phyloP scores from a whole-genome alignment of 2,797 vertebrate species.

The Anguilla marmorata region DNA sequence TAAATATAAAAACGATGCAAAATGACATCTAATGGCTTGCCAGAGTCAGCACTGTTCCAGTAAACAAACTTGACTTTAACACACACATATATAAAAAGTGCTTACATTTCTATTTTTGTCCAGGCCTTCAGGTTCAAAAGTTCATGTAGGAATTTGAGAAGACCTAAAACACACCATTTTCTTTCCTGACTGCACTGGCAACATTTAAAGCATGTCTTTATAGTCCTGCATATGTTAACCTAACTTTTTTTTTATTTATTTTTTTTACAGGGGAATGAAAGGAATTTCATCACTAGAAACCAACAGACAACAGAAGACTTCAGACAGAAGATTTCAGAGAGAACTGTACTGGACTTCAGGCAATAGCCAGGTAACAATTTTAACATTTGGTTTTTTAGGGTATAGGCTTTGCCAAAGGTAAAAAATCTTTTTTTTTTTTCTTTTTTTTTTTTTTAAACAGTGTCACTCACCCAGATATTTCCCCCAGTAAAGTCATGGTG shows the following conservation, averaged over 20 bases:
- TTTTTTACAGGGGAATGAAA: background rate
- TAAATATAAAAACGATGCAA: background rate
- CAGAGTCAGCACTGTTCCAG: background rate
- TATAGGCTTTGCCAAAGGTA: background rate
- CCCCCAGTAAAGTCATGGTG: background rate
- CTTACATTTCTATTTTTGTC: conserved; percentile 13
- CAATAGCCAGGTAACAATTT: conserved; percentile 11
- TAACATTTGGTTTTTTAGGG: conserved; percentile 8
- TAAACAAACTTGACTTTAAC: background rate
- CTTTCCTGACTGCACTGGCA: background rate
- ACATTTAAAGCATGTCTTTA: background rate
- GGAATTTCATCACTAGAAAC: background rate
- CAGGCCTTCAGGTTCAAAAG: conserved; percentile 14
- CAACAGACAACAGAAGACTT: background rate
- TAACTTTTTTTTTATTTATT: background rate
- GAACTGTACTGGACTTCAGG: conserved; percentile 13
- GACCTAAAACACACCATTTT: background rate
- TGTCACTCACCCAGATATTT: conserved; percentile 17
- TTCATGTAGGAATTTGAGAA: conserved; percentile 24
- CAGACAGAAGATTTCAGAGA: conserved; percentile 16
- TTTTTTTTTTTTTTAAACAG: background rate
- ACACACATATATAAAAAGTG: background rate
- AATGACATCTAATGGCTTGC: background rate
- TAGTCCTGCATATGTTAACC: conserved; percentile 20
- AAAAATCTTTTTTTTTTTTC: background rate